Percentiles rank a stretch among this genome's conserved stretches.
phyloP scores from a whole-genome alignment of 2,113 vertebrate species.

The Oriolus oriolus region DNA sequence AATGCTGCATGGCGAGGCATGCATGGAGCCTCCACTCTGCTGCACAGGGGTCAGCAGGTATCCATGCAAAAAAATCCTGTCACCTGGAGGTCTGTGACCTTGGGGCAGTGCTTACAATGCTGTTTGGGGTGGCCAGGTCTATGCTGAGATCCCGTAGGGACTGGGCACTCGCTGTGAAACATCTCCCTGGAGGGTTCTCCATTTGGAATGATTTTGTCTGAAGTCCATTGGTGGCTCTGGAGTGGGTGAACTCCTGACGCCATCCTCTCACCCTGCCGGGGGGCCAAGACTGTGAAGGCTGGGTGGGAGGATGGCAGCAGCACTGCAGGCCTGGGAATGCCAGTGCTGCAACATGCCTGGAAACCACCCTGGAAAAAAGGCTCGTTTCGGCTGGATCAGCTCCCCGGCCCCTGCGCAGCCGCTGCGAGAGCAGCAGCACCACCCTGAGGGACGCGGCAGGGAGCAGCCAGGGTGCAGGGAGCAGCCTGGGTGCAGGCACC shows the following conservation, averaged over 20 bases:
- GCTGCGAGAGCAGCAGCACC: constrained; percentile 54
- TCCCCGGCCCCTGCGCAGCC: background rate
- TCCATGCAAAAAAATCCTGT: background rate
- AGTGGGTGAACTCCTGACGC: background rate
- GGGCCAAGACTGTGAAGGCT: rapidly evolving
- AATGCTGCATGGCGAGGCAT: rapidly evolving
- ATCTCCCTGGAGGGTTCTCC: background rate
- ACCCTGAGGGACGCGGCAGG: constrained; percentile 18
- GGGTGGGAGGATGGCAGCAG: background rate
- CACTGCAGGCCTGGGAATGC: background rate
- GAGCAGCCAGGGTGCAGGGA: background rate
- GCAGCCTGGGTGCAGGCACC: background rate
- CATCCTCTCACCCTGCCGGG: rapidly evolving
- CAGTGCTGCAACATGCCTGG: background rate
- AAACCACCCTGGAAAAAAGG: constrained; percentile 28
- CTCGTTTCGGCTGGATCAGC: background rate
- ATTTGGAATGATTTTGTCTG: rapidly evolving
- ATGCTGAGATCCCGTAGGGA: background rate
- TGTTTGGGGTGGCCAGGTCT: background rate
- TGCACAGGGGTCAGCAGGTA: background rate
- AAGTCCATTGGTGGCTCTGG: background rate
- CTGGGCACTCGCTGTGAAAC: background rate
- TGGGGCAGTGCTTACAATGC: background rate
- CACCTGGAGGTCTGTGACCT: background rate
- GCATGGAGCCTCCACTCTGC: background rate